Base-by-base conservation (phyloP, 2,888 invertebrate species). In the Stratiomys singularior region DNA sequence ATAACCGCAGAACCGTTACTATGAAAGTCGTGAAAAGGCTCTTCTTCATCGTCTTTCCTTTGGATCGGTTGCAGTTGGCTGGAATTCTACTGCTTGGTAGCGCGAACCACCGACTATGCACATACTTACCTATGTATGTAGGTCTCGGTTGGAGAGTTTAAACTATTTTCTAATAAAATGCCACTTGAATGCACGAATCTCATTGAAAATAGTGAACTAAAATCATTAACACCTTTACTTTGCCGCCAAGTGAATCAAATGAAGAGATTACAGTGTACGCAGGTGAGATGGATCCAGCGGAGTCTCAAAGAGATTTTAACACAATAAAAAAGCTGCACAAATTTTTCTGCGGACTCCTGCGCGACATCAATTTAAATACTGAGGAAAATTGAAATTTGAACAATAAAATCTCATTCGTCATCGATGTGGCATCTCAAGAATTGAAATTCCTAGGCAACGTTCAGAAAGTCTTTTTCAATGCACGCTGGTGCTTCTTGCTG, bases 81-180 rank as follows among this genome's bases (percentile, higher is more conserved):
- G 21, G 4, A 18, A 5, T 13, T 5, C 13, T 4, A 13, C 21
- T 11, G 60, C 18, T 23, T 23, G 23, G 21, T 15, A 23, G 21
- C 2, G 60, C 25, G 7, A 0, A 15, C 7, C 25, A 37, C 37
- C 9, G 37, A 37, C 3, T 37, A 37, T 3, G 37, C 37, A 3
- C 37, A 37, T 37, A 37, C 37, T 37, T 37, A 37, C 9, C 37
- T 37, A 37, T 5, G 37, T 37, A 37, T 52, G 52, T 52, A 52
- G 18, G 15, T 52, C 52, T 52, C 2, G 15, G n/a, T 13, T n/a
- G 60, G 23, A 60, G 23, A 47, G n/a, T 0, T 1, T 27, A 69
- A 69, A 46, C 69, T 47, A 25, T 69, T 69, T 69, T 47, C 69
- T 44, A 69, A 69, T 69, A 69, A 74, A 74, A 37, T 60, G 74